Base-by-base conservation (phyloP, 1,140 invertebrate species). In the Drosophila chauvacae region DNA sequence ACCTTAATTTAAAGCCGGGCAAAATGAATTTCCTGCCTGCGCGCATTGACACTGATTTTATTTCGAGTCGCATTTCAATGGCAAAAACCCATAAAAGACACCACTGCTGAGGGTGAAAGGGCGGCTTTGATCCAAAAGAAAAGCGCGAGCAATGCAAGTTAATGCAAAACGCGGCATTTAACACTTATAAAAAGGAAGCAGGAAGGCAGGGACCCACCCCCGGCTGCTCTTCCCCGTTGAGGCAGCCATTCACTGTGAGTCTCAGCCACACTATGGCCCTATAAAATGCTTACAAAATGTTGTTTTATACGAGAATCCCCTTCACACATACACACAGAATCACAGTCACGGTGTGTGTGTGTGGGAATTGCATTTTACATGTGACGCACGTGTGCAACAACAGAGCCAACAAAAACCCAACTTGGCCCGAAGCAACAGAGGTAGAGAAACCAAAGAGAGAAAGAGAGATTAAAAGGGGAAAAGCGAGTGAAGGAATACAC, bases 201-300 rank as follows among this genome's bases (percentile, higher is more conserved):
- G 51, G 50, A 26, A n/a, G 53, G 37, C 35, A 20, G 30, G 5
- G 23, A 48, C 5, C 11, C 30, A 28, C 6, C 50, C 30, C 28
- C 13, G 48, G 48, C 50, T 20, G 14, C 18, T 23, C 20, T 18
- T 18, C 14, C 20, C 35, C 59, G 48, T 28, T 41, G 58, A 77
- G 63, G 47, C 63, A 57, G n/a, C 50, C 74, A 77, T 64, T 81
- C 74, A 77, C 74, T 68, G 23, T 26, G 74, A 55, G 57, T 78
- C 53, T 39, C 78, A 87, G 80, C 66, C 82, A 65, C 80, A 85
- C 74, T 82, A 76, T 82, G 83, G 74, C 60, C 83, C 80, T 69
- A 83, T 87, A 87, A 88, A 88, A 84, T 88, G 84, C 84, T 88
- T 90, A 88, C 84, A 88, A 88, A 88, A 88, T 88, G 84, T 90